Conservation (phyloP, 2,113 vertebrate species). For the Otolemur garnettii region DNA sequence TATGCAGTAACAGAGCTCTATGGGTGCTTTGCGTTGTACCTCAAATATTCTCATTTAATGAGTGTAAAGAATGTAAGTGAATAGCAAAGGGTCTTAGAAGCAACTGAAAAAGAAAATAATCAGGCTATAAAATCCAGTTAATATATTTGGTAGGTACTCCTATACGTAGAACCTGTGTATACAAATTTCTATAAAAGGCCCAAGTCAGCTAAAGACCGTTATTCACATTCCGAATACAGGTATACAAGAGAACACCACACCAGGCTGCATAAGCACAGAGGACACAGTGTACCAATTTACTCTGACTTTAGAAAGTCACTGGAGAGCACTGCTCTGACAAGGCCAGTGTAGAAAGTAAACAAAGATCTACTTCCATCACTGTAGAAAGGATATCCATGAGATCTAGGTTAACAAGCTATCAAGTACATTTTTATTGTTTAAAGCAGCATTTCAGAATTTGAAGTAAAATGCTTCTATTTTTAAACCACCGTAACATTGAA, state of each 20-base stretch:
- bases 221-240: constrained; percentile 71
- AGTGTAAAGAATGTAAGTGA: constrained; percentile 11
- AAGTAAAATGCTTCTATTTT: constrained; percentile 78
- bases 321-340: constrained; percentile 63
- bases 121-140: constrained; percentile 28
- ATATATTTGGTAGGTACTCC: constrained; percentile 59
- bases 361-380: constrained; percentile 59
- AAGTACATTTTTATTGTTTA: constrained; percentile 80
- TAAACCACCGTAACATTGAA: constrained; percentile 72
- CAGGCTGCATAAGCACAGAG: constrained; percentile 39
- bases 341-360: constrained; percentile 76
- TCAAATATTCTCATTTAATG: constrained; percentile 58
- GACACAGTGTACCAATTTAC: constrained; percentile 65
- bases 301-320: constrained; percentile 75
- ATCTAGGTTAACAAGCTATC: constrained; percentile 83
- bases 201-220: constrained; percentile 57
- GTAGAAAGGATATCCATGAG: constrained; percentile 66
- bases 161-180: constrained; percentile 46
- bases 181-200: constrained; percentile 73
- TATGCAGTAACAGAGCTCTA: neutral
- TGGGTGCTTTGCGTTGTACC: constrained; percentile 20
- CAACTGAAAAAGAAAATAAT: constrained; percentile 65
- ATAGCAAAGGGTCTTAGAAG: constrained; percentile 52
- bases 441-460: constrained; percentile 72
- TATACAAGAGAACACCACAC: neutral